Conservation (phyloP, 2,797 vertebrate genomes). For the Intellagama lesueurii region DNA sequence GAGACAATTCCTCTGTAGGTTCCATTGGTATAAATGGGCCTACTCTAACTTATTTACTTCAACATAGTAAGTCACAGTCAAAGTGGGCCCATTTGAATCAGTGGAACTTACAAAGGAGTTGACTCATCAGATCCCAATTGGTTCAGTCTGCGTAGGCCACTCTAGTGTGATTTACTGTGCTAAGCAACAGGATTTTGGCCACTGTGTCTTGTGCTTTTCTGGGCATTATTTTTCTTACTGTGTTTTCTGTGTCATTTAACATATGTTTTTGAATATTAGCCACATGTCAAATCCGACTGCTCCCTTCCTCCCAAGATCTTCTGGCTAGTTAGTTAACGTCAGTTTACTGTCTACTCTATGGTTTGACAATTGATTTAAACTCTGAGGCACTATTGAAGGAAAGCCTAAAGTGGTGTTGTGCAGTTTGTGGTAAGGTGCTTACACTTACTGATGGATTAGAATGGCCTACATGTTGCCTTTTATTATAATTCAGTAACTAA, state of each 20-base stretch:
- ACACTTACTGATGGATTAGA: background rate
- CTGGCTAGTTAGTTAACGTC: background rate
- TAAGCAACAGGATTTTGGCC: no score
- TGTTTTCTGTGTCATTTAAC: background rate
- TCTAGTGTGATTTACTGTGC: no score
- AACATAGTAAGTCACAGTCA: no score
- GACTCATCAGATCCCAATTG: no score
- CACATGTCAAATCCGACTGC: background rate
- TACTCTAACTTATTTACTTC: no score
- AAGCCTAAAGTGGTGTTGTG: background rate
- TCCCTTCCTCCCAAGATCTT: background rate
- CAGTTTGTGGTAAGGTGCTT: background rate
- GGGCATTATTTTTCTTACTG: background rate
- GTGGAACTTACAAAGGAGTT: no score
- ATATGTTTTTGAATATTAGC: background rate
- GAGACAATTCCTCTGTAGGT: no score
- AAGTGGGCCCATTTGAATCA: no score
- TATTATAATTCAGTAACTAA: background rate
- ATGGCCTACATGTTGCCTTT: background rate
- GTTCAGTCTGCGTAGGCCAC: no score
- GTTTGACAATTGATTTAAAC: background rate
- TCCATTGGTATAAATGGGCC: no score
- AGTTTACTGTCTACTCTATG: background rate
- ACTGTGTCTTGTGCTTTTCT: background rate
- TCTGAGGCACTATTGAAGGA: background rate